These are phyloP conservation scores for Channa striata DNA, from an alignment of 2,797 vertebrate genomes.

Conservation along the genomic window DNA sequence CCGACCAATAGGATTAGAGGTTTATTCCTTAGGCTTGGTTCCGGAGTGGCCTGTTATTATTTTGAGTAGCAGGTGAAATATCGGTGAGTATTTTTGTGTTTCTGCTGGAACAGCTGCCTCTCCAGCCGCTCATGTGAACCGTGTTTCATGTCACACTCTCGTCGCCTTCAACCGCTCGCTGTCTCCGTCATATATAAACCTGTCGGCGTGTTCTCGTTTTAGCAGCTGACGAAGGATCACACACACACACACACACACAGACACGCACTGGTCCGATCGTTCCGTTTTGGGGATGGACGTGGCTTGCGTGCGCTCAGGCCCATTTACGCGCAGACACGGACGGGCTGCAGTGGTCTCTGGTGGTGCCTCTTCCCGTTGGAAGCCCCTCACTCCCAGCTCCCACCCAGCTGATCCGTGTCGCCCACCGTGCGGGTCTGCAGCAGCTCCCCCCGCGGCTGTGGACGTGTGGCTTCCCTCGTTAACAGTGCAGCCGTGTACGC, in stretches of 20 bases:
- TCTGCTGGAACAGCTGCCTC: not conserved
- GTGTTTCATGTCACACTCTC: not conserved
- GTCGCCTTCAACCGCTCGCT: constrained; percentile 3
- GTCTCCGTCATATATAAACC: not conserved
- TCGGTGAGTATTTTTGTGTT: constrained; percentile 67
- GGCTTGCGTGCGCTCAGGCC: not conserved
- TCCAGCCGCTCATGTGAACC: fast-evolving
- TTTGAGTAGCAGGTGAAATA: constrained; percentile 58
- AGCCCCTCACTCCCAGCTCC: constrained; percentile 43
- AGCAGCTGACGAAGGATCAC: constrained; percentile 3
- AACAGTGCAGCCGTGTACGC: too few relatives aligned
- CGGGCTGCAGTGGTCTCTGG: constrained; percentile 48
- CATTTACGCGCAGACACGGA: constrained; percentile 11
- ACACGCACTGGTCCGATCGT: not conserved
- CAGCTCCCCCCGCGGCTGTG: constrained; percentile 1
- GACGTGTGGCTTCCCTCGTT: not conserved
- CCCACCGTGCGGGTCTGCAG: constrained; percentile 45
- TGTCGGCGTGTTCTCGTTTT: constrained; percentile 30
- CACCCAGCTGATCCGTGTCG: constrained; percentile 40
- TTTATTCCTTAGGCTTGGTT: constrained; percentile 67
- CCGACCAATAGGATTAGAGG: constrained; percentile 67
- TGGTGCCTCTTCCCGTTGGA: constrained; percentile 27
- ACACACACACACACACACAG: constrained; percentile 10
- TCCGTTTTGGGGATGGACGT: not conserved
- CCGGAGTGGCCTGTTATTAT: constrained; percentile 71